Evolutionary conservation across 2,797 vertebrate genomes (phyloP).

Genomic region (Enteromius paludinosus): DNA sequence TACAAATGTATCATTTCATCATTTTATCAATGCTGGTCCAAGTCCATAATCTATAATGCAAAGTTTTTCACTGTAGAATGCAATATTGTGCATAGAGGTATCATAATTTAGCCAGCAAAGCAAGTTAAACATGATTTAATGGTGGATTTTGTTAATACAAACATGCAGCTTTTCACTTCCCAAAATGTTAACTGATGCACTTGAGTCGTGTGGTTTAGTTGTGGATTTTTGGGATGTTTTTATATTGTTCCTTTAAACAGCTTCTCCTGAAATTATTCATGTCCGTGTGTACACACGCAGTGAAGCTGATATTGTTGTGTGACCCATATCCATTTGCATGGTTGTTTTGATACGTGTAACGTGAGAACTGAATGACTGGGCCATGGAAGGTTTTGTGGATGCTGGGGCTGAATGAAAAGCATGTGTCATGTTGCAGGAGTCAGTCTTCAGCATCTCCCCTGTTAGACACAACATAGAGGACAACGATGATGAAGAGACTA

Average conservation of each 20-base stretch:
- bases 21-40: background rate
- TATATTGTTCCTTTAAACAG: background rate
- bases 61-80: background rate
- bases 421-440: slow-evolving; percentile 70
- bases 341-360: slow-evolving; percentile 24
- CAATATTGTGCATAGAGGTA: background rate
- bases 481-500: slow-evolving; percentile 19
- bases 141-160: background rate
- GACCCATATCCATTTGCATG: background rate
- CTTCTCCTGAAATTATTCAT: slow-evolving; percentile 20
- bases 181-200: background rate
- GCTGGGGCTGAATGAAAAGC: background rate
- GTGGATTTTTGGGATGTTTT: background rate
- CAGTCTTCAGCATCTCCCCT: slow-evolving; percentile 55
- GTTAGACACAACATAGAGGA: slow-evolving; percentile 44
- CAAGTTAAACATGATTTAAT: background rate
- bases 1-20: background rate
- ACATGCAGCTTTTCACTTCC: background rate
- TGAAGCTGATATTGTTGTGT: slow-evolving; percentile 22
- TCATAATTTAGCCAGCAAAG: background rate
- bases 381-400: background rate
- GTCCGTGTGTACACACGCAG: background rate
- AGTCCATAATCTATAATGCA: background rate
- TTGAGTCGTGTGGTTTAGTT: background rate
- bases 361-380: slow-evolving; percentile 14